These are phyloP conservation scores for Pyxicephalus adspersus DNA, from an alignment of 2,113 vertebrate genomes.

Conservation along the genomic window DNA sequence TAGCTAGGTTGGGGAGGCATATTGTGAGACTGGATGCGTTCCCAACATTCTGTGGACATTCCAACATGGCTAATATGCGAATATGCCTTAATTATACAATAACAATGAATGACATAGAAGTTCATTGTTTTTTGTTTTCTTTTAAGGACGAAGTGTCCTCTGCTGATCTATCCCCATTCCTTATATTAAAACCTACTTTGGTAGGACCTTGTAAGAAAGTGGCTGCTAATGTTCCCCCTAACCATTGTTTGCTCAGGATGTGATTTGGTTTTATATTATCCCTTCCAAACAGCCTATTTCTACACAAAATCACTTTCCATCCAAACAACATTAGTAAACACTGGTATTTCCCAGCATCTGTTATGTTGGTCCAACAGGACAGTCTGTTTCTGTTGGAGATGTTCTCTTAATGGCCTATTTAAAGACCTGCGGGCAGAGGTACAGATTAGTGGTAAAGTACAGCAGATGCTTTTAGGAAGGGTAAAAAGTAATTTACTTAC, in stretches of 20 bases:
- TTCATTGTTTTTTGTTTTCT: conserved; percentile 24
- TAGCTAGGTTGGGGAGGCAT: conserved; percentile 38
- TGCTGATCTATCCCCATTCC: conserved; percentile 8
- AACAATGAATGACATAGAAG: conserved; percentile 29
- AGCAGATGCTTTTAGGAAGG: conserved; percentile 57
- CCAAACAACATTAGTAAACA: conserved; percentile 52
- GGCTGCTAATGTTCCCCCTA: conserved; percentile 25
- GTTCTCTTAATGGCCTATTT: conserved; percentile 52
- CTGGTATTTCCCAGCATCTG: conserved; percentile 54
- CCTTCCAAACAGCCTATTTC: conserved; percentile 35
- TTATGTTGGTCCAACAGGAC: conserved; percentile 53
- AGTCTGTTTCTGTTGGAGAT: conserved; percentile 56
- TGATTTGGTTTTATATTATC: conserved; percentile 45
- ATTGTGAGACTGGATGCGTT: conserved; percentile 50
- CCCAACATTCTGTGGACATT: conserved; percentile 44
- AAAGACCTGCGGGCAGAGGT: conserved; percentile 54
- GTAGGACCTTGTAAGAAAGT: conserved; percentile 35
- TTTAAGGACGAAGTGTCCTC: conserved; percentile 38
- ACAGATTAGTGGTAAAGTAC: conserved; percentile 52
- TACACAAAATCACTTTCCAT: conserved; percentile 49
- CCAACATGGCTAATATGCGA: conserved; percentile 41
- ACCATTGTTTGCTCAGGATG: conserved; percentile 31
- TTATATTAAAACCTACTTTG: conserved; percentile 21
- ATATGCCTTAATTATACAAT: conserved; percentile 48
- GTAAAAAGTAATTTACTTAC: conserved; percentile 48